These are phyloP conservation scores for Accipiter virgatus DNA, from an alignment of 2,113 vertebrate species.

Conservation along the genomic window DNA sequence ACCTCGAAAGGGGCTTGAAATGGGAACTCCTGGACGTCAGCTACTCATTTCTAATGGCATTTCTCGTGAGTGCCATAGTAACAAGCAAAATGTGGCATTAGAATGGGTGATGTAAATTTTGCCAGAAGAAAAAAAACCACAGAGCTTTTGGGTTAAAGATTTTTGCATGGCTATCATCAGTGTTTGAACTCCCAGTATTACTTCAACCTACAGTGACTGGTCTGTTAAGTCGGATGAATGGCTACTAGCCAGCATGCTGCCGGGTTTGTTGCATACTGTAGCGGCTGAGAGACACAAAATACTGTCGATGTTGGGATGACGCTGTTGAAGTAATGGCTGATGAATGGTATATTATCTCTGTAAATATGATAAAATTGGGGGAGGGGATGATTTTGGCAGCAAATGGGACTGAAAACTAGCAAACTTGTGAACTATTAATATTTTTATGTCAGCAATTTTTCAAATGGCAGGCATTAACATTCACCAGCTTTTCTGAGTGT, in stretches of 20 bases:
- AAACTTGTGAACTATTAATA: neutral
- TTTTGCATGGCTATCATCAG: neutral
- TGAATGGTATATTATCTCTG: neutral
- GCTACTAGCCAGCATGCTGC: neutral
- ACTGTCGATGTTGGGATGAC: neutral
- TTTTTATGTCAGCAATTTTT: neutral
- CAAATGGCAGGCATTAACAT: neutral
- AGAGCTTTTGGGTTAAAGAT: neutral
- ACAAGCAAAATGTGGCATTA: neutral
- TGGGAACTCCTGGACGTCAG: neutral
- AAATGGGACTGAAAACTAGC: neutral
- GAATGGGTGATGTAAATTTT: neutral
- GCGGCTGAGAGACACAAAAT: neutral
- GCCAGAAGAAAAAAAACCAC: neutral
- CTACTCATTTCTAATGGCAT: neutral
- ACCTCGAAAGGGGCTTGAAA: neutral
- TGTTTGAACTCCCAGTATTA: neutral
- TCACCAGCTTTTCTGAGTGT: neutral
- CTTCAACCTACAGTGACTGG: neutral
- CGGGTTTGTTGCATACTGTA: neutral
- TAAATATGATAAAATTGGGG: neutral
- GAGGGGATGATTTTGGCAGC: neutral
- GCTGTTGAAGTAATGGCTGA: neutral
- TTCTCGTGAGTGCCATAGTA: neutral
- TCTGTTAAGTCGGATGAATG: neutral